Evolutionary conservation across 2,888 invertebrate species (phyloP), one percentile per base, ranked within the genome.

Genomic region (Himalopsyche tibetana): DNA sequence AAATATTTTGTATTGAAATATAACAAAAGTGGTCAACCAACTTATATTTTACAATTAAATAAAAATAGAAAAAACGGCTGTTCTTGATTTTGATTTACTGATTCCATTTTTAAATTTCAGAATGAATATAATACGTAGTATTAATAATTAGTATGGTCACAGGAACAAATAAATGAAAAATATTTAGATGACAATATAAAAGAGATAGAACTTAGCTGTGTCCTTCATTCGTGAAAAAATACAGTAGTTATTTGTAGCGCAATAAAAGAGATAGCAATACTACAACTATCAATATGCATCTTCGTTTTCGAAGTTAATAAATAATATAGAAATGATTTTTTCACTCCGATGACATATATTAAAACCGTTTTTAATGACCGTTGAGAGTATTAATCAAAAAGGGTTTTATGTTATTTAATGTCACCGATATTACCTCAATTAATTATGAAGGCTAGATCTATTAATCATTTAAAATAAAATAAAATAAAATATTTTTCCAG

Each of bases 401-500:
- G 36, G 74, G 74, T 74, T 74, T 36, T 36, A 15, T 74, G 38
- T 36, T 74, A 36, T 80, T 84, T 82, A 86, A 86, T 86, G 86
- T 86, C 84, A 55, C 63, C 79, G 83, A 42, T 15, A 86, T 86
- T 83, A 83, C 85, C 79, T 82, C 85, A 83, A 86, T 86, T 86
- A 86, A 86, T 86, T 86, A 86, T 86, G 55, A 56, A 83, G 82
- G 80, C 81, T 55, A 69, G 63, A 56, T 51, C 80, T 81, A 86
- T 86, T 86, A 84, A 82, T 86, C 86, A 86, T 84, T 83, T 83
- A 56, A 15, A 0, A 4, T 36, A 74, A 36, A 74, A 74, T 74
- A 36, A 36, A 36, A 36, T 74, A 74, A 74, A 12, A 15, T 74
- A 12, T 74, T 51, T 15, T 51, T 51, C 15, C 15, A 12, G 51